Conservation (phyloP, 2,113 vertebrate species). For the Boleophthalmus pectinirostris region DNA sequence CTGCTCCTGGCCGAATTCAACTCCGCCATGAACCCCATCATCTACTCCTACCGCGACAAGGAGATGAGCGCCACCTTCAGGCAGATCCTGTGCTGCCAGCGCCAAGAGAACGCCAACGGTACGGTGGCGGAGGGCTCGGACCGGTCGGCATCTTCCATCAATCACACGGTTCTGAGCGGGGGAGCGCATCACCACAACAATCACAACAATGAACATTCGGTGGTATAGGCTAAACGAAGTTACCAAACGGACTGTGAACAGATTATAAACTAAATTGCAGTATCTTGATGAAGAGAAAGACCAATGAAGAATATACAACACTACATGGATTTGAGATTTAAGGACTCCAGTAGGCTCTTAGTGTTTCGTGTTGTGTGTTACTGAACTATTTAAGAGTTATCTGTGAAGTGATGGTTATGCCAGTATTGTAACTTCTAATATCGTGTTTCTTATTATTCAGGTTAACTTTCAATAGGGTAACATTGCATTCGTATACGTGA, state of each 20-base stretch:
- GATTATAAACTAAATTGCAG: conserved; percentile 5
- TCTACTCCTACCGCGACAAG: conserved; percentile 98
- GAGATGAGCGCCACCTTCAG: conserved; percentile 98
- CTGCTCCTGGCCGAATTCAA: conserved; percentile 96
- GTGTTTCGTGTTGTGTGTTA: conserved; percentile 52
- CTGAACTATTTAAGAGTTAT: conserved; percentile 77
- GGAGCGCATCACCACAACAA: conserved; percentile 47
- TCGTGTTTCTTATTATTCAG: not conserved
- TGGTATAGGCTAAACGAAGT: conserved; percentile 80
- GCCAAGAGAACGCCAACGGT: conserved; percentile 86
- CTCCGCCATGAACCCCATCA: conserved; percentile 99
- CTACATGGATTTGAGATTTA: conserved; percentile 26
- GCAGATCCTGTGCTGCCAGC: conserved; percentile 96
- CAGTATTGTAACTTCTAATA: conserved; percentile 46
- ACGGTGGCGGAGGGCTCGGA: conserved; percentile 88
- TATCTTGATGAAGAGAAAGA: conserved; percentile 18
- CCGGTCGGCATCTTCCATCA: conserved; percentile 91
- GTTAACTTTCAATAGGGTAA: not conserved
- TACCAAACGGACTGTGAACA: conserved; percentile 16
- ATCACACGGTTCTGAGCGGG: conserved; percentile 91
- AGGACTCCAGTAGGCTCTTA: conserved; percentile 56
- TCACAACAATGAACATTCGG: conserved; percentile 92
- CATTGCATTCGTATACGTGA: not conserved
- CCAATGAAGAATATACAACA: conserved; percentile 29
- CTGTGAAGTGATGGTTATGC: conserved; percentile 66